These are phyloP conservation scores for Notocelia uddmanniana DNA, from an alignment of 2,888 invertebrate genomes.

Conservation along the genomic window DNA sequence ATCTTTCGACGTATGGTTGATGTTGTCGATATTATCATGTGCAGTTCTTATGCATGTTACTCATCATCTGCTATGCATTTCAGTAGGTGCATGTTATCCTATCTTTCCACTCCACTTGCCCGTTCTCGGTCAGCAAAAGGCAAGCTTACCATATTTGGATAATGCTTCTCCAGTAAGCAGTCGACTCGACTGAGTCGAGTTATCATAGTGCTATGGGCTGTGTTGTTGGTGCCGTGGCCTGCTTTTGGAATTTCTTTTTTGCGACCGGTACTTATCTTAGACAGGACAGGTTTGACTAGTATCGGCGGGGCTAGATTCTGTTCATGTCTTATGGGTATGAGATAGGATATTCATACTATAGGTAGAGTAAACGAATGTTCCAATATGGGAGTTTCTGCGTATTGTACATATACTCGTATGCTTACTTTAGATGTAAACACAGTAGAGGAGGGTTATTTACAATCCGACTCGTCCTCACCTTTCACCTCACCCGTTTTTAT, in stretches of 20 bases:
- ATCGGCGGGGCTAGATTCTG: slow-evolving; percentile 9
- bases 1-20: slow-evolving; percentile 7
- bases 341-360: background rate
- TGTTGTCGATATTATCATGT: background rate
- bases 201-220: slow-evolving; percentile 22
- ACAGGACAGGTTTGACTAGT: slow-evolving; percentile 34
- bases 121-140: slow-evolving; percentile 8
- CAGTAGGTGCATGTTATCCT: slow-evolving; percentile 25
- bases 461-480: too few relatives aligned
- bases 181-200: too few relatives aligned
- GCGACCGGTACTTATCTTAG: slow-evolving; percentile 20
- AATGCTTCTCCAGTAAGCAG: slow-evolving; percentile 20
- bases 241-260: slow-evolving; percentile 39
- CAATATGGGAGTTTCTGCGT: too few relatives aligned
- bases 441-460: too few relatives aligned
- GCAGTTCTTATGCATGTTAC: slow-evolving; percentile 10
- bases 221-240: slow-evolving; percentile 7
- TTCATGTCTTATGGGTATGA: background rate
- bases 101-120: slow-evolving; percentile 34
- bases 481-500: too few relatives aligned
- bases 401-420: too few relatives aligned
- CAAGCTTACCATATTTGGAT: slow-evolving; percentile 20
- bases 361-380: too few relatives aligned
- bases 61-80: slow-evolving; percentile 16
- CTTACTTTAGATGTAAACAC: too few relatives aligned